Conservation (phyloP, 2,888 invertebrate genomes). For the Caenorhabditis angaria region DNA sequence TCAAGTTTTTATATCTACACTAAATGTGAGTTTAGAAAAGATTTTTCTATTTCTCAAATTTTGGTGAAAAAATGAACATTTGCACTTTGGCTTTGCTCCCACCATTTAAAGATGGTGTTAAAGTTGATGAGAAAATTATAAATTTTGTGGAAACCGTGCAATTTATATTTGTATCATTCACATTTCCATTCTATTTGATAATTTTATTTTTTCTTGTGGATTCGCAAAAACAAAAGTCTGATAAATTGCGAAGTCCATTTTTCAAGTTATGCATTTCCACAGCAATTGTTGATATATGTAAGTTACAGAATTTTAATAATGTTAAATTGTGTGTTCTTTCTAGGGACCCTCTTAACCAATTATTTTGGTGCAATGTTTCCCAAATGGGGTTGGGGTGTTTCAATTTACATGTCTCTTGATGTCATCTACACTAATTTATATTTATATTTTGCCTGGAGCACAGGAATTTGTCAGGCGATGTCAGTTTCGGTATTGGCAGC, state of each 20-base stretch:
- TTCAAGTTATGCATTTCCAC: conserved; percentile 32
- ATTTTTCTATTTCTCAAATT: neutral
- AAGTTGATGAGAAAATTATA: neutral
- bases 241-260: conserved; percentile 28
- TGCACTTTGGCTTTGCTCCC: neutral
- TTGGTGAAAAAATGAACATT: neutral
- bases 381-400: conserved; percentile 27
- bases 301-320: conserved; percentile 3
- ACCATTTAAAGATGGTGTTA: neutral
- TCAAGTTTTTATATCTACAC: neutral
- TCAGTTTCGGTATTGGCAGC: conserved; percentile 25
- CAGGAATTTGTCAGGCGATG: conserved; percentile 34
- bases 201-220: conserved; percentile 21
- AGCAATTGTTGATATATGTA: conserved; percentile 33
- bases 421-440: conserved; percentile 23
- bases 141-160: conserved; percentile 25
- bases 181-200: conserved; percentile 26
- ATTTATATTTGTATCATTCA: conserved; percentile 31
- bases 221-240: conserved; percentile 22
- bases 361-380: conserved; percentile 35
- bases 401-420: conserved; percentile 26
- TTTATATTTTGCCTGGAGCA: conserved; percentile 35
- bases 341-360: conserved; percentile 30
- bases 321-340: neutral
- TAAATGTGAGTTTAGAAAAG: neutral